Evolutionary conservation across 2,888 invertebrate species (phyloP).

Genomic region (Lepidochrysops patricia): DNA sequence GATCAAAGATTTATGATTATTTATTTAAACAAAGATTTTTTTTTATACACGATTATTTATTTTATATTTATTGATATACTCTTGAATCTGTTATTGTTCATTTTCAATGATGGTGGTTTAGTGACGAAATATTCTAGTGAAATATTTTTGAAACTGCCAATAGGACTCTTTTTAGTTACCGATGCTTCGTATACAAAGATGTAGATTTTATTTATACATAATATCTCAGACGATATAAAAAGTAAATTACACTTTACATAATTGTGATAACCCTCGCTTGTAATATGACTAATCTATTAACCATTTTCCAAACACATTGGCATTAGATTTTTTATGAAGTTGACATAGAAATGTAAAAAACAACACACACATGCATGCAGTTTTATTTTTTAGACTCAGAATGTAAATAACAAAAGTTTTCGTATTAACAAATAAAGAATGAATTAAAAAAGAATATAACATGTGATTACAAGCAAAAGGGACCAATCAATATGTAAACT

Average conservation of each 20-base stretch:
- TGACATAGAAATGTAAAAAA: neutral
- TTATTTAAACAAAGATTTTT: constrained; percentile 52
- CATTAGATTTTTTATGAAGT: neutral
- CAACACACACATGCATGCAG: constrained; percentile 15
- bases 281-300: constrained; percentile 71
- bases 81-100: constrained; percentile 25
- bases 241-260: constrained; percentile 38
- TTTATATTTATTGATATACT: constrained; percentile 44
- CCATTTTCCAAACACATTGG: constrained; percentile 28
- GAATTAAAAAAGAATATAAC: constrained; percentile 43
- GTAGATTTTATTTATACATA: constrained; percentile 44
- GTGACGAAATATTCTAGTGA: constrained; percentile 39
- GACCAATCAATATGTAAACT: constrained; percentile 65
- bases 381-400: constrained; percentile 34
- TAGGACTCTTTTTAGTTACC: constrained; percentile 62
- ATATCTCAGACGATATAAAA: constrained; percentile 33
- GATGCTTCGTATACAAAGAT: constrained; percentile 60
- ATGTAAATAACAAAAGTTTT: constrained; percentile 53
- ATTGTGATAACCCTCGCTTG: constrained; percentile 73
- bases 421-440: constrained; percentile 45
- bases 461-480: constrained; percentile 69
- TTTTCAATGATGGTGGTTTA: constrained; percentile 49
- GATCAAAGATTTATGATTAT: constrained; percentile 54
- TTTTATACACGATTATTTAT: constrained; percentile 49
- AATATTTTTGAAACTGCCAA: constrained; percentile 55